phyloP scores from a whole-genome alignment of 2,113 vertebrate species.

The Phycodurus eques region DNA sequence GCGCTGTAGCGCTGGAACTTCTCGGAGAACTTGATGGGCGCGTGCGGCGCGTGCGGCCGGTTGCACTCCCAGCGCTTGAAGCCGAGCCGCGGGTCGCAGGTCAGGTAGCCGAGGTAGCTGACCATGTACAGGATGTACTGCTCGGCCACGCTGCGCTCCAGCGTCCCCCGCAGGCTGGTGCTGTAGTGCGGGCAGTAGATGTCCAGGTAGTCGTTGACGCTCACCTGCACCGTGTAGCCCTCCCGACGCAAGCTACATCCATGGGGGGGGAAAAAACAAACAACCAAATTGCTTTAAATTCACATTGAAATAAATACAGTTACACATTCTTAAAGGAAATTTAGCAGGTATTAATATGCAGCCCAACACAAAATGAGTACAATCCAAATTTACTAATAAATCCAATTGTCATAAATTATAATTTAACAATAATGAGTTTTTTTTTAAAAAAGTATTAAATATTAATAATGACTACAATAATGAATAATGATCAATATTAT shows the following conservation, averaged over 20 bases:
- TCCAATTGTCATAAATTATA: not conserved
- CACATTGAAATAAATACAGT: too few species aligned
- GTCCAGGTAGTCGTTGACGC: constrained; percentile 95
- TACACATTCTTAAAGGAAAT: too few species aligned
- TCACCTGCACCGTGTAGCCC: constrained; percentile 92
- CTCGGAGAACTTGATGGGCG: constrained; percentile 98
- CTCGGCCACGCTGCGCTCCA: constrained; percentile 80
- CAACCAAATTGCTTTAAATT: not conserved
- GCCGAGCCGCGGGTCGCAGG: constrained; percentile 87
- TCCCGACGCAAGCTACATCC: constrained; percentile 74
- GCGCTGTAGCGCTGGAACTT: constrained; percentile 98
- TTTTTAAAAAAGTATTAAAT: not conserved
- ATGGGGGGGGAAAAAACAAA: not conserved
- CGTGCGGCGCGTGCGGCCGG: constrained; percentile 86
- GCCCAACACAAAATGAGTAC: not conserved
- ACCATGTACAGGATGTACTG: constrained; percentile 98
- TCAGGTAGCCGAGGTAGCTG: constrained; percentile 84
- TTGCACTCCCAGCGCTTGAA: constrained; percentile 98
- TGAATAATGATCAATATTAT: too few species aligned
- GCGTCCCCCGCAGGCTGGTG: constrained; percentile 68
- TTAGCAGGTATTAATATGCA: not conserved
- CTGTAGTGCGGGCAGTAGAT: constrained; percentile 98
- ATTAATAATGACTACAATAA: too few species aligned
- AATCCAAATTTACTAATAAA: not conserved
- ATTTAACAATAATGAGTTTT: not conserved